Base-by-base conservation (phyloP, 2,797 vertebrate species). In the Spinibarbus caldwelli region DNA sequence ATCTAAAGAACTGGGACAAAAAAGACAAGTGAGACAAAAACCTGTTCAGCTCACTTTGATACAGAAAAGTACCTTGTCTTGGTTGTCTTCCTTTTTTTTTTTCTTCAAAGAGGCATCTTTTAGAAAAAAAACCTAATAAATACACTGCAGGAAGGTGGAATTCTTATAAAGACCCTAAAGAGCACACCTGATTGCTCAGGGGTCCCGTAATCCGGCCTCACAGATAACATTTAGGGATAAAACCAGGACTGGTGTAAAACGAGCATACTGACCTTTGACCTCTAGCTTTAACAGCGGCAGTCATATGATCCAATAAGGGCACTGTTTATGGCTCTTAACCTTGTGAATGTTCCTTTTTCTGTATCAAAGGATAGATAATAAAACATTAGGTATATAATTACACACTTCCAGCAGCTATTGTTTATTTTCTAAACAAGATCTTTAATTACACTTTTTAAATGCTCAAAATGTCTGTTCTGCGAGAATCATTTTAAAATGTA, bases 141-240 rank as follows among this genome's bases (percentile, higher is more conserved):
- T 45, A 19, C 3, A 64, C 29, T 47, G 12, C 31, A 45, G 26
- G 36, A 68, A 85, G 41, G 57, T 80, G 88, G 89, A 92, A 91
- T 89, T 86, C 80, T 26, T 67, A 84, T 93, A 91, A 93, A 93
- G 21, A 41, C 36, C 47, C 34, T 80, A 84, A 85, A 79, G 68
- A 76, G 45, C 67, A 92, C 93, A 94, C 90, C 91, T 93, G 91
- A 91, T 88, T 49, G 90, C 90, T 90, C 43, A 1, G 86, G 89
- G 87, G 31, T 85, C 90, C 89, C 87, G 21, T 19, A 73, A 23
- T 64, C 52, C 21, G 23, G 3, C 85, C 85, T 36, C 49, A 68
- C 6, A 78, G 49, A 78, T 70, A 38, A 43, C 12, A 45, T 79
- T 78, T 47, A 29, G 3, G 38, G 45, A 86, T 72, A 84, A 31